Base-by-base conservation (phyloP, 2,888 invertebrate species). In the Venusia cambrica region DNA sequence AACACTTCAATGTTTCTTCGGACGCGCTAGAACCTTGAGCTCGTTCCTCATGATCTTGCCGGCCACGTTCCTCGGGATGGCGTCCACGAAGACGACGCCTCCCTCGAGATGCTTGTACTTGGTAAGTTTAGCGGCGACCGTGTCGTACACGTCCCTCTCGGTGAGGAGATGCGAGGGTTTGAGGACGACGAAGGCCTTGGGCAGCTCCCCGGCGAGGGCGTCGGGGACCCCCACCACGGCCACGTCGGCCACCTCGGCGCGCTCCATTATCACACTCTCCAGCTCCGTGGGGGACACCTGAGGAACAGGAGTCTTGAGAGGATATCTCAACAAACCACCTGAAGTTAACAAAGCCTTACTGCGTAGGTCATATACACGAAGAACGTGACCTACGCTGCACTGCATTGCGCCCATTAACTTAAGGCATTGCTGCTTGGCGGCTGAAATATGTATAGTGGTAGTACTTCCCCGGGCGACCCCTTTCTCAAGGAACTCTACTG, bases 201-300 rank as follows among this genome's bases (percentile, higher is more conserved):
- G 94, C 0, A 94, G 70, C 80, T 95, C 94, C 0, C 94, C 95
- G 0, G 92, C 90, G 9, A 90, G 61, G 0, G 89, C 79, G 57
- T 94, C 91, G 0, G 92, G 91, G 8, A 93, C 83, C 1, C 94
- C 95, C 4, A 95, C 91, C 0, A 95, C 95, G 0, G 94, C 95
- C 1, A 91, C 94, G 62, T 95, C 95, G 0, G 89, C 89, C 5
- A 96, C 91, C 38, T 90, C 91, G 0, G 92, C 90, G 45, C 91
- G 88, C 62, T 93, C 91, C 67, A 93, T 87, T 19, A 96, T 88
- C 3, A 95, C 66, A 48, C 91, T 92, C 74, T 96, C 96, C 37
- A 96, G 72, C 77, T 96, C 96, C 1, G 95, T 94, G 9, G 96
- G 96, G 0, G 96, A 93, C 12, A 96, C 95, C 94, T 95, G 80